Evolutionary conservation across 2,797 vertebrate genomes (phyloP).

Genomic region (Stomatorhinus walkeri): DNA sequence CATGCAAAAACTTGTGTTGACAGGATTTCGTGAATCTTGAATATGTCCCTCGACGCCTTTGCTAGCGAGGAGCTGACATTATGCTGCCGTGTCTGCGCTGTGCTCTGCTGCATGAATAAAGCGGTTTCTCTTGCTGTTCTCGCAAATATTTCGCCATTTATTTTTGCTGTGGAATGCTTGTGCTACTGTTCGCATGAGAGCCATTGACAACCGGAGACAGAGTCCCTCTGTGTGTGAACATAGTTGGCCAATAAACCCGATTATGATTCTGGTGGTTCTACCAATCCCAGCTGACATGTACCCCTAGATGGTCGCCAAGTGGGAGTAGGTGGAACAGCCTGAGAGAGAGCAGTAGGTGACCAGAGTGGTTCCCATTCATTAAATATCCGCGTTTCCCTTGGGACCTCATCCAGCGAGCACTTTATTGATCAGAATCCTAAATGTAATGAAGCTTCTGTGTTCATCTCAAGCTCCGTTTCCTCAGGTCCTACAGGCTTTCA

Average conservation of each 20-base stretch:
- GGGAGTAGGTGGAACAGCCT: not conserved
- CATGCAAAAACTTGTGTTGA: conserved; percentile 1
- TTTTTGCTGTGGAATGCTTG: not conserved
- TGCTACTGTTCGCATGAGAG: not conserved
- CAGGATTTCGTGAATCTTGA: not conserved
- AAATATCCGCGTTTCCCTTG: not conserved
- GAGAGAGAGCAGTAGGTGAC: not conserved
- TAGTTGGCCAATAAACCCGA: not conserved
- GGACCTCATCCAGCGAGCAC: not conserved
- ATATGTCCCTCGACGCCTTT: not conserved
- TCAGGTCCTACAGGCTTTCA: not conserved
- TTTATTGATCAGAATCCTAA: not conserved
- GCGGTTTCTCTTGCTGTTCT: not conserved
- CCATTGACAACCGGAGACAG: not conserved
- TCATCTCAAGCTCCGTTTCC: not conserved
- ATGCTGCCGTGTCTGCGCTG: not conserved
- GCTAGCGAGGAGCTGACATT: not conserved
- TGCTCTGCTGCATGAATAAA: not conserved
- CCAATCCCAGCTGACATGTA: not conserved
- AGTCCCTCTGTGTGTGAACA: not conserved
- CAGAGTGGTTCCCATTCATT: not conserved
- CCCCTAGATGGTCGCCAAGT: not conserved
- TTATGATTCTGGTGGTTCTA: not conserved
- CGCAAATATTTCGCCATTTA: not conserved
- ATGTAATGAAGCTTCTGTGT: not conserved